phyloP scores from a whole-genome alignment of 2,797 vertebrate genomes.

The Lutra lutra region DNA sequence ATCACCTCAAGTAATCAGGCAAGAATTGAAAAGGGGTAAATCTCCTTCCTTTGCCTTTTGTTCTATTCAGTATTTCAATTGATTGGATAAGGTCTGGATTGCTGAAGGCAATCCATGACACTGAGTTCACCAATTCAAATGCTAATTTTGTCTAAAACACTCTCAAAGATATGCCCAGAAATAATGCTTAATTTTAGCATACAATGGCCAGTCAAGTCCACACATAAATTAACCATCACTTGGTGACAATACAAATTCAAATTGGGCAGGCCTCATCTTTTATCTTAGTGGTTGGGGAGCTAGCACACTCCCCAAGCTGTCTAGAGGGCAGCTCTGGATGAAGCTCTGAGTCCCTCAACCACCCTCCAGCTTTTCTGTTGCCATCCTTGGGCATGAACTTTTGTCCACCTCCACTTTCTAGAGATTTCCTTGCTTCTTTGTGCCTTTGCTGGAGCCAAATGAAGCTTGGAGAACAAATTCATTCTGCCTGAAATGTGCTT shows the following conservation, averaged over 20 bases:
- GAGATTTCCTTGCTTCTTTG: not conserved
- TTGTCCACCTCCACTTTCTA: not conserved
- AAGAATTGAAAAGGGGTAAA: not conserved
- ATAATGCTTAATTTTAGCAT: not conserved
- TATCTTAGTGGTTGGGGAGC: not conserved
- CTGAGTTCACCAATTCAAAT: not conserved
- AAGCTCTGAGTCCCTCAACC: not conserved
- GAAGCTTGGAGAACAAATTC: not conserved
- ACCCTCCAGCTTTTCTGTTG: not conserved
- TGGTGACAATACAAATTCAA: not conserved
- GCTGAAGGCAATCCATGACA: not conserved
- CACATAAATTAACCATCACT: not conserved
- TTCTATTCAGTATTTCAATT: not conserved
- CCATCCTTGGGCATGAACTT: not conserved
- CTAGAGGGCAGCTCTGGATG: too few relatives aligned
- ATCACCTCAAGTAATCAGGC: not conserved
- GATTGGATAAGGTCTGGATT: not conserved
- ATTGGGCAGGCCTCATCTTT: not conserved
- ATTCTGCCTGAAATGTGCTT: not conserved
- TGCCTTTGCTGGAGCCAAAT: not conserved
- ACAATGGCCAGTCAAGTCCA: not conserved
- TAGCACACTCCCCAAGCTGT: too few relatives aligned
- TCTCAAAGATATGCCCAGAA: not conserved
- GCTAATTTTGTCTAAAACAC: not conserved
- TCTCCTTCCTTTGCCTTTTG: not conserved